These are phyloP conservation scores for Charina bottae DNA, from an alignment of 2,113 vertebrate genomes.

Conservation along the genomic window DNA sequence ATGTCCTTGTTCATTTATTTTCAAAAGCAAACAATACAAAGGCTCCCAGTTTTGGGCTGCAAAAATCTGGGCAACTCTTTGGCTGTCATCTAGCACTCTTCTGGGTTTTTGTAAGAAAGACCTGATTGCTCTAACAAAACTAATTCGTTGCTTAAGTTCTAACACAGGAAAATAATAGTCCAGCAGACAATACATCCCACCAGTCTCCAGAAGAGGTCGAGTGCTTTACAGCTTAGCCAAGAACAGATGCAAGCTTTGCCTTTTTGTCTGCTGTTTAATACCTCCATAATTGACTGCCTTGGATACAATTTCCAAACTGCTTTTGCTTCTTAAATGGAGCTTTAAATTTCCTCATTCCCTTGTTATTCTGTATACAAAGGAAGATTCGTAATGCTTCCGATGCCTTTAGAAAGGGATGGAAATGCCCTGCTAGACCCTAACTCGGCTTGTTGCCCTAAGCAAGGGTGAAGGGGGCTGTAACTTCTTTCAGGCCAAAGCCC, in stretches of 20 bases:
- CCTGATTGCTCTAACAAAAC: neutral
- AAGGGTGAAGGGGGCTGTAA: slow-evolving; percentile 30
- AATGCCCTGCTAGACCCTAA: slow-evolving; percentile 55
- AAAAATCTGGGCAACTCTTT: neutral
- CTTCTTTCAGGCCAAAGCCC: slow-evolving; percentile 51
- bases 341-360: slow-evolving; percentile 41
- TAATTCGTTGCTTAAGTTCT: slow-evolving; percentile 59
- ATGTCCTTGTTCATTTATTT: neutral
- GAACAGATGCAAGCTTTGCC: slow-evolving; percentile 55
- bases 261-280: slow-evolving; percentile 66
- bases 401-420: slow-evolving; percentile 52
- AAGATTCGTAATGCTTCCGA: slow-evolving; percentile 63
- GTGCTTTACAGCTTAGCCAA: slow-evolving; percentile 64
- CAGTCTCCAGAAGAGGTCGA: slow-evolving; percentile 44
- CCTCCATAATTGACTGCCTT: slow-evolving; percentile 60
- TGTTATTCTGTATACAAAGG: slow-evolving; percentile 64
- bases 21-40: slow-evolving; percentile 36
- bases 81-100: neutral
- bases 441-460: slow-evolving; percentile 47
- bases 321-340: slow-evolving; percentile 43
- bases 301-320: slow-evolving; percentile 53
- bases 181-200: slow-evolving; percentile 58
- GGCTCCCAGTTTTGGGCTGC: neutral
- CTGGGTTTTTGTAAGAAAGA: neutral
- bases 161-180: slow-evolving; percentile 53